Base-by-base conservation (phyloP, 2,113 vertebrate species). In the Boulengeromyrus knoepffleri region DNA sequence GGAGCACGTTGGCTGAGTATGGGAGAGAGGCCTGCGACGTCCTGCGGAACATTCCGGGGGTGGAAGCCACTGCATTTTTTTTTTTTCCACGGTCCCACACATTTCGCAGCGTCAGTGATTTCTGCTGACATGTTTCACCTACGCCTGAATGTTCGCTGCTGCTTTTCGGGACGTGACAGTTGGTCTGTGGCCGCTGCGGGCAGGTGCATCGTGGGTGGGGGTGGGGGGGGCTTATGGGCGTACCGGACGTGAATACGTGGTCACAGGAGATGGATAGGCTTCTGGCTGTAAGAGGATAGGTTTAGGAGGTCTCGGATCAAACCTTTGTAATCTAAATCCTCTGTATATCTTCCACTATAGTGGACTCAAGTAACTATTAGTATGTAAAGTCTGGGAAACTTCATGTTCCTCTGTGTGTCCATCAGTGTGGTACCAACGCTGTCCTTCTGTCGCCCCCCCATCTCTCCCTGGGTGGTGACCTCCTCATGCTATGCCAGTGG, bases 401-500 rank as follows among this genome's bases (percentile, higher is more conserved):
- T 87, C 3, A 53, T 27, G 85, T 56, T 56, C 12, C 50, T 87
- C 31, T 87, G 50, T 53, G 85, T 87, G 1, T 56, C 49, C 19
- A 27, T 5, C 47, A 15, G n/a, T 39, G 49, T n/a, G 24, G 31
- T 4, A 5, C 2, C 13, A 87, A 52, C 6, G 27, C 50, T 42
- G 2, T 27, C 49, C 50, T 17, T 17, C 85, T 49, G 27, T 27
- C 31, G 3, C 2, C 17, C 36, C 80, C 6, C 45, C 45, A 36
- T 15, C 77, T 45, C 49, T n/a, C 52, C 89, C 50, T 21, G 88
- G 17, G 27, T 89, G 88, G 86, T 21, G 91, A 89, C 91, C 92
- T 92, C 93, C 93, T 87, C 92, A 66, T 90, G 91, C 24, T 88
- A 58, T 24, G 53, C 85, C 9, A 39, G 47, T 27, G 3, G 53